Percentiles rank a stretch among this genome's conserved stretches.
Evolutionary conservation across 2,797 vertebrate genomes (phyloP).

Genomic region (Muscicapa striata): DNA sequence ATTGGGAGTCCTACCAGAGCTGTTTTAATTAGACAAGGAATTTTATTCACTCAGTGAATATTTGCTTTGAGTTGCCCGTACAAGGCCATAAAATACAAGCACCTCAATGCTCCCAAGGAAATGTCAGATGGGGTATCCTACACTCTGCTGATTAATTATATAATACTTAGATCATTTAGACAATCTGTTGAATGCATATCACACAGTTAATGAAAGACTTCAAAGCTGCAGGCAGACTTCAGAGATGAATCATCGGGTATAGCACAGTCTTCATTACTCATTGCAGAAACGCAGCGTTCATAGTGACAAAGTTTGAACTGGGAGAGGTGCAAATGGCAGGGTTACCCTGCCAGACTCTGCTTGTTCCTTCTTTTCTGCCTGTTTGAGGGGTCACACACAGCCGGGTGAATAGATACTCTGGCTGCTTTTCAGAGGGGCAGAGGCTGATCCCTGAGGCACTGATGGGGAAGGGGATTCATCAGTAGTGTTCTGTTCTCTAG

Average conservation of each 20-base stretch:
- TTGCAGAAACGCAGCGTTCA: background rate
- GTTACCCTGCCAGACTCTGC: background rate
- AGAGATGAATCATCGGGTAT: background rate
- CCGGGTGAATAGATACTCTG: background rate
- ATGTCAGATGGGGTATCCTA: background rate
- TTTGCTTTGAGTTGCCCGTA: background rate
- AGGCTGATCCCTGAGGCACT: background rate
- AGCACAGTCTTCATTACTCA: background rate
- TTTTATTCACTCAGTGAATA: background rate
- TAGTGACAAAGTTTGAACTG: background rate
- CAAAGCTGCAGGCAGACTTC: background rate
- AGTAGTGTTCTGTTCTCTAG: background rate
- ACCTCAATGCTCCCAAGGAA: background rate
- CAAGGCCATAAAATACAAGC: background rate
- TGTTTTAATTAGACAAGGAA: slow-evolving; percentile 12
- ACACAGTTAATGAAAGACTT: slow-evolving; percentile 24
- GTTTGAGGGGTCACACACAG: background rate
- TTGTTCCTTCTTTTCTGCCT: background rate
- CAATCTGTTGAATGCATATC: slow-evolving; percentile 18
- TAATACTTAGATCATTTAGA: slow-evolving; percentile 22
- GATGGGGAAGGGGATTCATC: background rate
- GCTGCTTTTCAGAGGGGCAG: background rate
- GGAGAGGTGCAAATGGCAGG: background rate
- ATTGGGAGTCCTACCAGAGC: background rate
- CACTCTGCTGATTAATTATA: slow-evolving; percentile 25